These are phyloP conservation scores for Bothrops jararaca DNA, from an alignment of 2,113 vertebrate species.

Conservation along the genomic window DNA sequence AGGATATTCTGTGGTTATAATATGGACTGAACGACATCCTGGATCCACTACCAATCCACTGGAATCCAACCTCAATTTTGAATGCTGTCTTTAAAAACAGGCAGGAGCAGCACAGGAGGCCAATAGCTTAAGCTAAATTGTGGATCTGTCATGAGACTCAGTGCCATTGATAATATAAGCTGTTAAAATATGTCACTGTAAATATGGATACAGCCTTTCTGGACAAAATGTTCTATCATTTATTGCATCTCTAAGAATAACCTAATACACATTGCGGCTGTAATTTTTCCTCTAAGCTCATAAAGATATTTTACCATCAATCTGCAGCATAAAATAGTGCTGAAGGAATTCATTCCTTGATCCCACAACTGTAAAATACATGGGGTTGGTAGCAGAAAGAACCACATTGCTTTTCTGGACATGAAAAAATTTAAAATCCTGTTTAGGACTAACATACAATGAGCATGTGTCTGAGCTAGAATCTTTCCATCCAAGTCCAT, in stretches of 20 bases:
- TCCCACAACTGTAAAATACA: not conserved
- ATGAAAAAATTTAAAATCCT: not conserved
- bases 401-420: not conserved
- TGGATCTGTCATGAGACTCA: not conserved
- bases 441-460: not conserved
- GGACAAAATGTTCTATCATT: not conserved
- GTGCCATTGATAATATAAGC: not conserved
- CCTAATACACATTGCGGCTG: not conserved
- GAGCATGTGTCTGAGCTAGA: not conserved
- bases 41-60: not conserved
- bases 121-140: not conserved
- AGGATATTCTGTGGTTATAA: not conserved
- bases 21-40: not conserved
- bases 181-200: constrained; percentile 5
- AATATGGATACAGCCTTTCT: not conserved
- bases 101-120: not conserved
- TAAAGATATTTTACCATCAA: not conserved
- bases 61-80: not conserved
- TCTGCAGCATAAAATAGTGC: not conserved
- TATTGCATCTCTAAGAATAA: not conserved
- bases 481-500: not conserved
- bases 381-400: not conserved
- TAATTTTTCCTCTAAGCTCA: not conserved
- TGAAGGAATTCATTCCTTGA: not conserved
- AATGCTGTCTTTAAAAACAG: not conserved